Base-by-base conservation (phyloP, 2,888 invertebrate genomes). In the Parochlus steinenii region DNA sequence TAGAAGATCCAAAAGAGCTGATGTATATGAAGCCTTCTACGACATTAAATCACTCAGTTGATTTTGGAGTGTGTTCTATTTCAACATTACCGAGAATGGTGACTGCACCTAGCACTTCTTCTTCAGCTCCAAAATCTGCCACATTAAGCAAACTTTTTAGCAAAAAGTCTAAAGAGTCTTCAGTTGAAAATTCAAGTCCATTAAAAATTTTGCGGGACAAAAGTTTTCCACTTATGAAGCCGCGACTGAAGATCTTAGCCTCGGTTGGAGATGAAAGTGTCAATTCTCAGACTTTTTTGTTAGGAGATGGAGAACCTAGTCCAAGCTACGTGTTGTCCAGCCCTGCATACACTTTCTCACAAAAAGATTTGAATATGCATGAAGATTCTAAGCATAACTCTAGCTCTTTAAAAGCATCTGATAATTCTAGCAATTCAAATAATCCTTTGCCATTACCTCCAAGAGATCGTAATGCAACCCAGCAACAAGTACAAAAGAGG, bases 381-480 rank as follows among this genome's bases (percentile, higher is more conserved):
- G 6, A 16, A 10, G 22, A 31, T 7, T 14, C 15, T 10, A 33
- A 18, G 23, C 11, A 20, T 10, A 11, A 26, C 12, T 25, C 32
- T 11, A 32, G 17, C 17, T 11, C 17, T 7, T 11, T 27, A 2
- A 14, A 19, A 10, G 18, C 26, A n/a, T 22, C 19, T 20, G 34
- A 41, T 26, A 27, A 33, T n/a, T 28, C 37, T 27, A 35, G 31
- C 3, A 37, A 38, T 31, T 19, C n/a, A 27, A 16, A 48, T 7
- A 81, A 81, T 58, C 74, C 76, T 2, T 70, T 83, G 41, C 83
- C 83, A 1, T 55, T 86, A 41, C 85, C 85, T 2, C 82, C 85
- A 0, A 65, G 81, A 44, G 80, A 81, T 49, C 63, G 74, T 15
- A 69, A 68, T 16, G 71, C 72, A 49, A 63, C 64, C 1, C 58